These are phyloP conservation scores for Oreamnos americanus DNA, from an alignment of 2,113 vertebrate species.

Conservation along the genomic window DNA sequence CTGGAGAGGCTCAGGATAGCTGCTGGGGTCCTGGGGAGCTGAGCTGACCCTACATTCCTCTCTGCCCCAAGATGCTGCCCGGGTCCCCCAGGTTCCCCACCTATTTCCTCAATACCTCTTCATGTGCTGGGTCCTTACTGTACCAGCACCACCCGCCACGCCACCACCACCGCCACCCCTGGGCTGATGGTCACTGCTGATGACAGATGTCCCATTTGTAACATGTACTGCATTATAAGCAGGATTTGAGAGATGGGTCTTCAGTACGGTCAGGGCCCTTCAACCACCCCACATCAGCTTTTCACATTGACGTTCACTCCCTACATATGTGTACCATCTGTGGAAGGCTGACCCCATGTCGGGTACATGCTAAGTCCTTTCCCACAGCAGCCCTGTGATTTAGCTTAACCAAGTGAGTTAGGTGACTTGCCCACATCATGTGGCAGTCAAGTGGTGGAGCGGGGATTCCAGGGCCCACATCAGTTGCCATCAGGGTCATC, in stretches of 20 bases:
- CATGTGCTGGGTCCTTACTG: not conserved
- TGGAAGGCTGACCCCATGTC: fast-evolving
- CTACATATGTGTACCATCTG: fast-evolving
- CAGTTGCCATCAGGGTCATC: fast-evolving
- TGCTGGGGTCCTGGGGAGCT: not conserved
- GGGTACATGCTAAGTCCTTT: not conserved
- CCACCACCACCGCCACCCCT: fast-evolving
- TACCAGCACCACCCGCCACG: fast-evolving
- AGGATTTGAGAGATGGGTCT: not conserved
- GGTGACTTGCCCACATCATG: fast-evolving
- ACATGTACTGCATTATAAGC: not conserved
- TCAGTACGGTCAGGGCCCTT: fast-evolving
- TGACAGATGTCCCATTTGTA: not conserved
- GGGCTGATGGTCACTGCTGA: conserved; percentile 1
- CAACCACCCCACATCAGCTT: fast-evolving
- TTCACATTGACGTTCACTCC: fast-evolving
- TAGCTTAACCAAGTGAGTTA: not conserved
- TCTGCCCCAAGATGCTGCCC: not conserved
- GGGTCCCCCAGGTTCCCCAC: fast-evolving
- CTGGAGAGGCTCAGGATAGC: not conserved
- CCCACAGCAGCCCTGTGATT: not conserved
- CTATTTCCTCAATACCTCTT: fast-evolving
- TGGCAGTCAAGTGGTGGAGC: fast-evolving
- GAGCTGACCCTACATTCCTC: not conserved
- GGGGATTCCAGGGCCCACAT: fast-evolving